A percentile compares a stretch with the other conserved stretches of the same genome.
phyloP scores from a whole-genome alignment of 2,113 vertebrate genomes.

The Picathartes gymnocephalus region DNA sequence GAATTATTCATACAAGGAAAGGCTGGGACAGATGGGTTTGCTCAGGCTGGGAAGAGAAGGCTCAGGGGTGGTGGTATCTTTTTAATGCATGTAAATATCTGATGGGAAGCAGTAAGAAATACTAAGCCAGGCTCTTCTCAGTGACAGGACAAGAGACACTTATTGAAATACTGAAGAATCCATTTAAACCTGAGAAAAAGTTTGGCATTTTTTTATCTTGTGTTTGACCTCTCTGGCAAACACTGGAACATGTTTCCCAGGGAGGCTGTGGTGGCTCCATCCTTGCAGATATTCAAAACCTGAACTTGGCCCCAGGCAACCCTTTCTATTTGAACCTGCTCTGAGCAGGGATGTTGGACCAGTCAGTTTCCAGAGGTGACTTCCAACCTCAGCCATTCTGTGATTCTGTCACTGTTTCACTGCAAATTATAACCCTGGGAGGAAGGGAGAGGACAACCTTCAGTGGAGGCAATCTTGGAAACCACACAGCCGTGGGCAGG shows the following conservation, averaged over 20 bases:
- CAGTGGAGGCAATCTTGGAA: background rate
- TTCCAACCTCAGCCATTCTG: background rate
- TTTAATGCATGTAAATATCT: background rate
- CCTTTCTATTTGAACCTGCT: background rate
- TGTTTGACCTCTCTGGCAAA: background rate
- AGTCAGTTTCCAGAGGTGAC: background rate
- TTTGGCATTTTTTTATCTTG: background rate
- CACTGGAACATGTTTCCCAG: background rate
- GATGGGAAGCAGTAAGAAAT: background rate
- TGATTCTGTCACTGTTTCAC: background rate
- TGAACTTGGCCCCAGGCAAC: background rate
- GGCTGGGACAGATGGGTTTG: background rate
- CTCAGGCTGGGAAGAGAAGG: background rate
- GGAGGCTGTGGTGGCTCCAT: background rate
- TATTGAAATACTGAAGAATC: background rate
- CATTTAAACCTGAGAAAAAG: background rate
- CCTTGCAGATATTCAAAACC: background rate
- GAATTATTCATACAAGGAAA: background rate
- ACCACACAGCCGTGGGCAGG: background rate
- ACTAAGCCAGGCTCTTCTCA: background rate
- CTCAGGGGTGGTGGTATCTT: background rate
- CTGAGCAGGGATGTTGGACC: background rate
- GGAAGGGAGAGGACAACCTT: background rate
- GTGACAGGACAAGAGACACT: background rate
- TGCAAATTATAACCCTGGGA: background rate